Evolutionary conservation across 30 jellyfish, hydroid and myxozoan species (phyloP).

Genomic region (Morbakka virulenta): DNA sequence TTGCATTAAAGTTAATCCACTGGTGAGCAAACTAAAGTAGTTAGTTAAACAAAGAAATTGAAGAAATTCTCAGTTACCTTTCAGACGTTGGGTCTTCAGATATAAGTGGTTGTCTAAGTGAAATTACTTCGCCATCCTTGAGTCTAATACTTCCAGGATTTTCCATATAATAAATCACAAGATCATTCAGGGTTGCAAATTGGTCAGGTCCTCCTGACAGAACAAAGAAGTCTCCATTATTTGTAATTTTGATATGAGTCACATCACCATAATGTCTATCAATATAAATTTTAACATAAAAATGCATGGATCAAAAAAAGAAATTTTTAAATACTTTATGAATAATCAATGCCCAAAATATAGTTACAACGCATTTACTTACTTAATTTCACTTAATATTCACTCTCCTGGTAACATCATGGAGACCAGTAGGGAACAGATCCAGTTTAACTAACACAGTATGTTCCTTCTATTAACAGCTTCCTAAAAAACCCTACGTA

Average conservation of each 20-base stretch:
- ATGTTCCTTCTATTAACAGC: no score
- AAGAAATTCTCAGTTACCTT: slow-evolving; percentile 37
- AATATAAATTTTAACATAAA: not conserved
- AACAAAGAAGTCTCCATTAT: slow-evolving; percentile 92
- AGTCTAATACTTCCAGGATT: slow-evolving; percentile 73
- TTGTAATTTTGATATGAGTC: slow-evolving; percentile 73
- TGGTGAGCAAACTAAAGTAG: not conserved
- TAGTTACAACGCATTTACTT: no score
- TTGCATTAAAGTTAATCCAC: not conserved
- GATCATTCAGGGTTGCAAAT: slow-evolving; percentile 79
- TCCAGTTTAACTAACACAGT: no score
- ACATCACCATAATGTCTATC: slow-evolving; percentile 63
- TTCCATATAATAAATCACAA: slow-evolving; percentile 55
- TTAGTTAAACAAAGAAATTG: not conserved
- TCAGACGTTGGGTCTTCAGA: slow-evolving; percentile 96
- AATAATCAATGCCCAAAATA: no score
- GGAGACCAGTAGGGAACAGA: no score
- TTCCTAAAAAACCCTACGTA: no score
- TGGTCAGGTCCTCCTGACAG: slow-evolving; percentile 85
- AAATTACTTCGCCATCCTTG: slow-evolving; percentile 81
- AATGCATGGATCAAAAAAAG: not conserved
- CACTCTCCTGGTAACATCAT: no score
- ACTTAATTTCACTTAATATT: no score
- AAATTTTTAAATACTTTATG: no score
- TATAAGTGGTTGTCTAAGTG: slow-evolving; percentile 67